A percentile compares a stretch with the other conserved stretches of the same genome.
These are phyloP conservation scores for Tenthredo amoena DNA, from an alignment of 2,888 invertebrate genomes.

Conservation along the genomic window DNA sequence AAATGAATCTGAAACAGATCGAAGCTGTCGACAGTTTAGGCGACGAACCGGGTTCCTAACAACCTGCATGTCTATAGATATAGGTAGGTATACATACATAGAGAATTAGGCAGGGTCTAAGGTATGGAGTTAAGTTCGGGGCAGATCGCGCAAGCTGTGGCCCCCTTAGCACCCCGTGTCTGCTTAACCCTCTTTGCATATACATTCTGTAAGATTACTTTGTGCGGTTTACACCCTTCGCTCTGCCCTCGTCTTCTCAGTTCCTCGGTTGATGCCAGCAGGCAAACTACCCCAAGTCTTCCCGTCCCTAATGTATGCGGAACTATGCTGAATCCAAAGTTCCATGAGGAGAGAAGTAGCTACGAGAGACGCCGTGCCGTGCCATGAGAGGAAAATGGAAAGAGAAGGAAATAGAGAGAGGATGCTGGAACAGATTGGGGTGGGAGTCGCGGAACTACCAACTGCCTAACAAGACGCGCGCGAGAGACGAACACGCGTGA, in stretches of 20 bases:
- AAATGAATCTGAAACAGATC: background rate
- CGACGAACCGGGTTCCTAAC: background rate
- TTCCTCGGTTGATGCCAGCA: conserved; percentile 60
- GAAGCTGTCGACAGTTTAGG: background rate
- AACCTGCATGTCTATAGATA: background rate
- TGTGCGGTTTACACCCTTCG: conserved; percentile 76
- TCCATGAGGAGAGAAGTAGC: conserved; percentile 61
- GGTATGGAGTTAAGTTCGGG: conserved; percentile 66
- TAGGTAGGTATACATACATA: background rate
- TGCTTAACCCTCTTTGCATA: conserved; percentile 76
- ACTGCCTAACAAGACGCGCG: conserved; percentile 57
- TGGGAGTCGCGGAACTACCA: conserved; percentile 43
- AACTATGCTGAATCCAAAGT: conserved; percentile 75
- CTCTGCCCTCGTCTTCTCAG: conserved; percentile 55
- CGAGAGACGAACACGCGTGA: conserved; percentile 74
- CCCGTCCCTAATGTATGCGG: conserved; percentile 76
- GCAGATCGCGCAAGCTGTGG: conserved; percentile 76
- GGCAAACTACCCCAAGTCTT: conserved; percentile 75
- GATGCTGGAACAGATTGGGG: conserved; percentile 15
- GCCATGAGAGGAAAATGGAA: conserved; percentile 21
- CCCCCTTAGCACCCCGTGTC: conserved; percentile 57
- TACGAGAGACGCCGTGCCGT: background rate
- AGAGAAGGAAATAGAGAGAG: conserved; percentile 56
- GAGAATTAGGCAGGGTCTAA: conserved; percentile 5
- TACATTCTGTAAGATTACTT: conserved; percentile 79